Base-by-base conservation (phyloP, 1,140 invertebrate genomes). In the Tetramorium parvispinum region DNA sequence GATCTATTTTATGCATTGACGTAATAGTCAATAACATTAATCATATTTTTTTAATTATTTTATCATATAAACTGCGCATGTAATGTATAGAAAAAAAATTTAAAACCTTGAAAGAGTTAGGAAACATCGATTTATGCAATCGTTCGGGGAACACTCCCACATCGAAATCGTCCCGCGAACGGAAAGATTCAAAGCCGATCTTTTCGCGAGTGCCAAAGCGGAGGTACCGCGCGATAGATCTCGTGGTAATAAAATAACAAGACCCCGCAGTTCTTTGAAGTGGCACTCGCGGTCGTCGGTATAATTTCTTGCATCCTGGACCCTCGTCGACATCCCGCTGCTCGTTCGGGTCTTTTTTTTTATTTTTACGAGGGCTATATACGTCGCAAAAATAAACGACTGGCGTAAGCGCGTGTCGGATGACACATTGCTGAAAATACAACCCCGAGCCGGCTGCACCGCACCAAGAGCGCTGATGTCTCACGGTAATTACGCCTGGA, bases 351-450 rank as follows among this genome's bases (percentile, higher is more conserved):
- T 59, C 27, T 68, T 70, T 68, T 66, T 53, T 79, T 68, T 81
- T 49, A 51, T 49, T 83, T 73, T 82, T 32, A 59, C 59, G 46
- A 53, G 55, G 16, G 43, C 85, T 66, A 86, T 83, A 85, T 77
- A 65, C 71, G 79, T 85, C 75, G 87, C 90, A 87, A 92, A 94
- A 94, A 93, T 94, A 94, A 94, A 93, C 90, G 86, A 49, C 49
- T 68, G 73, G 85, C 86, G 87, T 87, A 85, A 86, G 66, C 89
- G 63, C 83, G 88, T 88, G 85, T 85, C 77, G 89, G 85, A 79
- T 91, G 92, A 92, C 89, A 91, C 89, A 89, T 91, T 90, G 88
- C 92, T 92, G 89, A 90, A 93, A 93, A 93, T 93, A 93, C 85
- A 83, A 90, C 71, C 88, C 32, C 63, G 51, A 78, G 66, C 55